Evolutionary conservation across 2,797 vertebrate species (phyloP).

Genomic region (Myotis pilosus): DNA sequence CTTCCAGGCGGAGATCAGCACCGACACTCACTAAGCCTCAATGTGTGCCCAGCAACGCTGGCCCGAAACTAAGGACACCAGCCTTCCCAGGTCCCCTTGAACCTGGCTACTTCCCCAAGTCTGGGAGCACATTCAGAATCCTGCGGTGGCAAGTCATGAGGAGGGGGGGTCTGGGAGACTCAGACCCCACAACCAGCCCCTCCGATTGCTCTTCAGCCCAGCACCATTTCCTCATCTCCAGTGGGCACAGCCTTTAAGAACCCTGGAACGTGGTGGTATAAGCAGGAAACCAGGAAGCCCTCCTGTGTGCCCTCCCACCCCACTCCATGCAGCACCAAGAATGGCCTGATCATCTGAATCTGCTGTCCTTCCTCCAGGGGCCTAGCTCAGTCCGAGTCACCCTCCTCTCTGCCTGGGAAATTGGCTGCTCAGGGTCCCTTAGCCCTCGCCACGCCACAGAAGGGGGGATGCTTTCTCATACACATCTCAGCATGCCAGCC

Average conservation of each 20-base stretch:
- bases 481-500: neutral
- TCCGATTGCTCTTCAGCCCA: neutral
- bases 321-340: neutral
- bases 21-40: neutral
- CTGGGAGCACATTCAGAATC: neutral
- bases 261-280: rapidly evolving
- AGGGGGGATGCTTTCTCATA: too few species aligned
- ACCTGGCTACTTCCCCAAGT: neutral
- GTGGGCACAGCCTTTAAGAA: neutral
- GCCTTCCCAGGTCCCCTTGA: neutral
- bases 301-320: neutral
- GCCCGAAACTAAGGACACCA: neutral
- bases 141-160: neutral
- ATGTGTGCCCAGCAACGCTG: neutral
- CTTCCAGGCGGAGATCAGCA: neutral
- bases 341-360: neutral
- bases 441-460: neutral
- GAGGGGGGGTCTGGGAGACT: neutral
- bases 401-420: neutral
- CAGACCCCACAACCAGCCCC: neutral
- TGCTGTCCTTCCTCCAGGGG: neutral
- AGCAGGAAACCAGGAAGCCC: neutral
- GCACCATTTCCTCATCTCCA: neutral
- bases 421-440: neutral
- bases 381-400: too few species aligned